Percentiles rank a stretch among this genome's conserved stretches.
phyloP scores from a whole-genome alignment of 2,888 invertebrate species.

The Galeopsomyia nigrocyanea region DNA sequence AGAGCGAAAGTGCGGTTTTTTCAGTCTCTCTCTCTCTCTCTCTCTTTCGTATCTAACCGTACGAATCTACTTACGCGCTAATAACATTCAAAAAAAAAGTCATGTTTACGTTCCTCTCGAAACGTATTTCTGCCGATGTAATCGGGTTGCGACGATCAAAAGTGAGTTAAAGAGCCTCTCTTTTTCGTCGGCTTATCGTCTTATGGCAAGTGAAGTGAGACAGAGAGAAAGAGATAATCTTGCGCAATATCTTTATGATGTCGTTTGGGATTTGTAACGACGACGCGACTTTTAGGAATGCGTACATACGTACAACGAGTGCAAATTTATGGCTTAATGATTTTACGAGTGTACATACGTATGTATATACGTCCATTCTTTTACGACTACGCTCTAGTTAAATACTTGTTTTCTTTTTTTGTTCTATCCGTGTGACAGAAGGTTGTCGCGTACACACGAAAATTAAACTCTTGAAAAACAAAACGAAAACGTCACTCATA shows the following conservation, averaged over 20 bases:
- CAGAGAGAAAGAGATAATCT: conserved; percentile 29
- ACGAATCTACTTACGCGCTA: too few species aligned
- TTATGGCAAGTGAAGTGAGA: too few species aligned
- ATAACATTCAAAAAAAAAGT: too few species aligned
- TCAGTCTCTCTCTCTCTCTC: not conserved
- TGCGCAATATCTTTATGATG: conserved; percentile 30
- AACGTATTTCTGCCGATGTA: too few species aligned
- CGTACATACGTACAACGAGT: not conserved
- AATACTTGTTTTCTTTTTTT: conserved; percentile 13
- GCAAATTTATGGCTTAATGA: conserved; percentile 36
- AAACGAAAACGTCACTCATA: too few species aligned
- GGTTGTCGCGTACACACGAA: too few species aligned
- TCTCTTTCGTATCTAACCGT: not conserved
- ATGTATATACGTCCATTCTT: not conserved
- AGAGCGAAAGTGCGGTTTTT: too few species aligned
- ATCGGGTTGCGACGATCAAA: too few species aligned
- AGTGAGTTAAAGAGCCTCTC: too few species aligned
- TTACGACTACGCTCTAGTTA: not conserved
- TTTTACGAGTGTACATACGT: conserved; percentile 25
- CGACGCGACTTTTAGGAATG: not conserved
- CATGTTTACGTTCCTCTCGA: too few species aligned
- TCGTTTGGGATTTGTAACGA: not conserved
- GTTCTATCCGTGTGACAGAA: not conserved
- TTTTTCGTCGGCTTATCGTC: too few species aligned
- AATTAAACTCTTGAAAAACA: too few species aligned